Conservation (phyloP, 1,140 invertebrate species). For the Diachasmimorpha longicaudata region DNA sequence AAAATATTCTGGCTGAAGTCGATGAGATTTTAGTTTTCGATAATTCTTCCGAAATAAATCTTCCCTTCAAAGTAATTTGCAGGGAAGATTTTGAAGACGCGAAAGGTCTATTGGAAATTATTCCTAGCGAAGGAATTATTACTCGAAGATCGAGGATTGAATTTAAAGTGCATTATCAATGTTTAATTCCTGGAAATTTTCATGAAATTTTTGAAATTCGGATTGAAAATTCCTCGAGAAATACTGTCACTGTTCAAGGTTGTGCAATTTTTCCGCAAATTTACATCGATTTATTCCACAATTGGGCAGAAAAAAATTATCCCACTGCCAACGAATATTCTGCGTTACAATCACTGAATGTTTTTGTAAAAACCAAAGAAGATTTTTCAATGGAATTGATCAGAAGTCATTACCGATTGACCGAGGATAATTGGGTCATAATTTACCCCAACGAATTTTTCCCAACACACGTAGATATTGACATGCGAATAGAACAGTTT, state of each 20-base stretch:
- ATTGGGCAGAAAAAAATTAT: slow-evolving; percentile 27
- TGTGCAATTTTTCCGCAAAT: slow-evolving; percentile 48
- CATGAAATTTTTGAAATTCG: slow-evolving; percentile 40
- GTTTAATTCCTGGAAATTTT: slow-evolving; percentile 43
- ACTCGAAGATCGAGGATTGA: slow-evolving; percentile 34
- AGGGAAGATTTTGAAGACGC: slow-evolving; percentile 6
- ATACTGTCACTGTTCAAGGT: slow-evolving; percentile 30
- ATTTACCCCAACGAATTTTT: slow-evolving; percentile 39
- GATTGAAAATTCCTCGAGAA: slow-evolving; percentile 42
- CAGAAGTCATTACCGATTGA: slow-evolving; percentile 13
- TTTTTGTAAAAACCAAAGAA: not conserved
- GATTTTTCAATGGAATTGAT: slow-evolving; percentile 11
- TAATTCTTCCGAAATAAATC: slow-evolving; percentile 34
- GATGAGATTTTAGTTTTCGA: slow-evolving; percentile 13
- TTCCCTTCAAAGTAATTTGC: slow-evolving; percentile 27
- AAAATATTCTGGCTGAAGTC: slow-evolving; percentile 38
- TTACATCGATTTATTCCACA: slow-evolving; percentile 27
- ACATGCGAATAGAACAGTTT: slow-evolving; percentile 57
- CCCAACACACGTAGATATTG: slow-evolving; percentile 50
- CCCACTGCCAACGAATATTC: slow-evolving; percentile 36
- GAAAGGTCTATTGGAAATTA: slow-evolving; percentile 35
- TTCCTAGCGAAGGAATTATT: slow-evolving; percentile 39
- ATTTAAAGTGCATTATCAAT: slow-evolving; percentile 34
- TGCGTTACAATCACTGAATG: slow-evolving; percentile 36
- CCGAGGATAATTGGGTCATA: slow-evolving; percentile 42